Evolutionary conservation across 2,797 vertebrate genomes (phyloP).

Genomic region (Siniperca scherzeri): DNA sequence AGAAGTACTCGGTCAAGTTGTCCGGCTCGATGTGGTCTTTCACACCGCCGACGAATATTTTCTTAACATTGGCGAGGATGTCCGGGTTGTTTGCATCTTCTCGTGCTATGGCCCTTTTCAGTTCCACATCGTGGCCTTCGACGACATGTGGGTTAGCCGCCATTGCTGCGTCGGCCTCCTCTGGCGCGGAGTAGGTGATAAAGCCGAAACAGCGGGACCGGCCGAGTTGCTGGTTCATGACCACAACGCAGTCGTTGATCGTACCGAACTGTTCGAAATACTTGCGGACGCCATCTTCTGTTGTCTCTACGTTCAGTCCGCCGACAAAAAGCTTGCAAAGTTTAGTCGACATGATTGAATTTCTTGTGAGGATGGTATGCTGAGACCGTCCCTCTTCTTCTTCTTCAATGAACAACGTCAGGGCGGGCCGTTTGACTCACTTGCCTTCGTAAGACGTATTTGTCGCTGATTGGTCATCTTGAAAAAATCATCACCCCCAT

Average conservation of each 20-base stretch:
- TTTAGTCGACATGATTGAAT: constrained; percentile 85
- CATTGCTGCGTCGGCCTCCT: constrained; percentile 98
- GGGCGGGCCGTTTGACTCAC: constrained; percentile 57
- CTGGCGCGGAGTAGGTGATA: constrained; percentile 94
- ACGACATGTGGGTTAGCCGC: constrained; percentile 95
- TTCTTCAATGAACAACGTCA: constrained; percentile 80
- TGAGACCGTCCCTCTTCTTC: constrained; percentile 73
- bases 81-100: constrained; percentile 96
- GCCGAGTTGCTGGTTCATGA: constrained; percentile 94
- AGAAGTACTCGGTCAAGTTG: constrained; percentile 92
- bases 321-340: constrained; percentile 97
- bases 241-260: constrained; percentile 97
- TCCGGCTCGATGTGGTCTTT: constrained; percentile 93
- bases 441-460: constrained; percentile 61
- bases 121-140: constrained; percentile 95
- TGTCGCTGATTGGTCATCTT: constrained; percentile 65
- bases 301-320: constrained; percentile 97
- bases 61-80: constrained; percentile 96
- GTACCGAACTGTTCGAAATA: constrained; percentile 94
- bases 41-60: constrained; percentile 95
- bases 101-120: constrained; percentile 95
- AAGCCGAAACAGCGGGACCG: constrained; percentile 98
- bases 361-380: constrained; percentile 40
- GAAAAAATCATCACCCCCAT: constrained; percentile 43
- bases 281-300: constrained; percentile 91